Percentiles rank a stretch among this genome's conserved stretches.
Conservation (phyloP, 2,888 invertebrate species). For the Gnatocerus cornutus region DNA sequence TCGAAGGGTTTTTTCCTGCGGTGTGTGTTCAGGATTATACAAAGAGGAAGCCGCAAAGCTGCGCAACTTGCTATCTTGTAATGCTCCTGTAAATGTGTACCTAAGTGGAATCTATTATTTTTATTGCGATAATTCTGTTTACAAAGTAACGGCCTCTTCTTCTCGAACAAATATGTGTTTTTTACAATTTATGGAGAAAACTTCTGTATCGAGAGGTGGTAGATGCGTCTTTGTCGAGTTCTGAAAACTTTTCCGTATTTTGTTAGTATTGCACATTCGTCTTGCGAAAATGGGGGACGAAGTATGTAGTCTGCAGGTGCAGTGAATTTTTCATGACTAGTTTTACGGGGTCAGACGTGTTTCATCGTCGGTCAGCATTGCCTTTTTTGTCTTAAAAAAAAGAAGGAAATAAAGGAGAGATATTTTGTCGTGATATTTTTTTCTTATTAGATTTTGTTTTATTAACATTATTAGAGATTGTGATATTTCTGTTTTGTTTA, state of each 20-base stretch:
- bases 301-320: background rate
- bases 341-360: background rate
- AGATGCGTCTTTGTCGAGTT: background rate
- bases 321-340: background rate
- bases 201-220: background rate
- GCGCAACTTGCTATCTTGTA: background rate
- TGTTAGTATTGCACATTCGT: background rate
- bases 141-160: background rate
- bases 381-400: background rate
- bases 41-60: background rate
- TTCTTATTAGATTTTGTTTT: too few relatives aligned
- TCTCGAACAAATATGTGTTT: background rate
- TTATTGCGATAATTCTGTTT: slow-evolving; percentile 14
- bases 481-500: too few relatives aligned
- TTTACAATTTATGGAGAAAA: background rate
- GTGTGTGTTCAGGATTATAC: slow-evolving; percentile 24
- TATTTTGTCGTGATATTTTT: too few relatives aligned
- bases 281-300: background rate
- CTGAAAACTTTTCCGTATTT: background rate
- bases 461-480: too few relatives aligned
- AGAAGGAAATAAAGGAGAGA: too few relatives aligned
- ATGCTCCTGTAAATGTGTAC: slow-evolving; percentile 11
- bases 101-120: slow-evolving; percentile 16
- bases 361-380: background rate
- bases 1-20: slow-evolving; percentile 1